Percentiles rank a stretch among this genome's conserved stretches.
Conservation (phyloP, 2,113 vertebrate genomes). For the Pungitius pungitius region DNA sequence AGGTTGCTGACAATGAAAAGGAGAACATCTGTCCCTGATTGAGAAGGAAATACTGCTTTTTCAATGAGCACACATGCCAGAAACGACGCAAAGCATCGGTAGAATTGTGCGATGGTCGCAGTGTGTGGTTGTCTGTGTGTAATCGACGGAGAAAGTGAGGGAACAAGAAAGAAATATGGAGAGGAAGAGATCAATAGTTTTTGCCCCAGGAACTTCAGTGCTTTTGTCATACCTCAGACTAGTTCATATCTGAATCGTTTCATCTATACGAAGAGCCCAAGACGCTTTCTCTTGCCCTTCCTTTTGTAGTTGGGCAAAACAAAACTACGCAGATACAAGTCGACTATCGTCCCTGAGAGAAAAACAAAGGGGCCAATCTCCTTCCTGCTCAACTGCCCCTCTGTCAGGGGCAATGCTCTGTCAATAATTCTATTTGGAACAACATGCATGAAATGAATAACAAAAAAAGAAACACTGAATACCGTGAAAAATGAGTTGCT, state of each 20-base stretch:
- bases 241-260: conserved; percentile 59
- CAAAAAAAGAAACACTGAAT: conserved; percentile 28
- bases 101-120: conserved; percentile 20
- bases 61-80: not conserved
- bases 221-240: conserved; percentile 50
- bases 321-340: conserved; percentile 19
- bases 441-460: conserved; percentile 40
- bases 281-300: conserved; percentile 32
- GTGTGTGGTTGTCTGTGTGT: conserved; percentile 17
- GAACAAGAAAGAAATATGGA: conserved; percentile 36
- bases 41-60: conserved; percentile 7
- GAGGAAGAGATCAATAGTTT: conserved; percentile 65
- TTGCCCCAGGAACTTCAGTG: conserved; percentile 46
- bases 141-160: conserved; percentile 33
- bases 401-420: conserved; percentile 28
- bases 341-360: conserved; percentile 26
- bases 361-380: conserved; percentile 10
- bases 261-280: conserved; percentile 56
- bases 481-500: conserved; percentile 36
- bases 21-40: conserved; percentile 46
- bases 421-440: conserved; percentile 37
- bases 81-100: conserved; percentile 1
- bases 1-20: conserved; percentile 29
- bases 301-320: conserved; percentile 38
- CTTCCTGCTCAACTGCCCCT: conserved; percentile 35